A percentile compares a stretch with the other conserved stretches of the same genome.
These are phyloP conservation scores for Pontoporia blainvillei DNA, from an alignment of 2,113 vertebrate species.

Conservation along the genomic window DNA sequence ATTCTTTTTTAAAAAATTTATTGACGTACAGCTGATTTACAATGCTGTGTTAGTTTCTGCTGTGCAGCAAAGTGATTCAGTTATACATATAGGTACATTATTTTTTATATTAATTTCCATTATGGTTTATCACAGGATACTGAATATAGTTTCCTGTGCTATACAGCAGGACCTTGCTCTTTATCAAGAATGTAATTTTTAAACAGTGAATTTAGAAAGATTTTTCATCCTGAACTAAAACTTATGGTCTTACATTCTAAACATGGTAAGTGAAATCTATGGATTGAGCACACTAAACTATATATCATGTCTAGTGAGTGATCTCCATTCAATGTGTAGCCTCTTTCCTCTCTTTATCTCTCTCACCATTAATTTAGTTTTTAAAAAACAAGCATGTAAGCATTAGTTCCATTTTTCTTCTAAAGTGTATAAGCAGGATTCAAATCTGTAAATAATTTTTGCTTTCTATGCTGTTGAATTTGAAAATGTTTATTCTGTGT, in stretches of 20 bases:
- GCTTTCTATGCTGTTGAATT: background rate
- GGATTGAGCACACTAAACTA: slow-evolving; percentile 44
- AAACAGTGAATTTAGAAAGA: slow-evolving; percentile 50
- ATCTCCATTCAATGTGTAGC: background rate
- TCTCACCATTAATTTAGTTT: slow-evolving; percentile 60
- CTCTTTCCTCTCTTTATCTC: slow-evolving; percentile 45
- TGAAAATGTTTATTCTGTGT: background rate
- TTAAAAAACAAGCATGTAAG: background rate
- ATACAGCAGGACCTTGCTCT: background rate
- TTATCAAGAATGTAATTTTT: slow-evolving; percentile 7
- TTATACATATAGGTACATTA: background rate
- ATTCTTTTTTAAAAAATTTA: too few relatives aligned
- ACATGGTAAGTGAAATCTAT: slow-evolving; percentile 42
- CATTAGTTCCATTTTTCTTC: slow-evolving; percentile 9
- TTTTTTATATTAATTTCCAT: background rate
- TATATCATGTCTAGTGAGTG: slow-evolving; percentile 40
- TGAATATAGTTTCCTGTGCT: background rate
- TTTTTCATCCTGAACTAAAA: slow-evolving; percentile 58
- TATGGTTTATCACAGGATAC: background rate
- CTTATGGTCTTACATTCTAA: slow-evolving; percentile 56
- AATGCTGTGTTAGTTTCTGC: too few relatives aligned
- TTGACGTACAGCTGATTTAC: too few relatives aligned
- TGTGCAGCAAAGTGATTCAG: too few relatives aligned
- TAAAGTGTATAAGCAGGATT: background rate
- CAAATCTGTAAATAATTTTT: slow-evolving; percentile 16